Evolutionary conservation across 2,113 vertebrate species (phyloP).

Genomic region (Rhinoderma darwinii): DNA sequence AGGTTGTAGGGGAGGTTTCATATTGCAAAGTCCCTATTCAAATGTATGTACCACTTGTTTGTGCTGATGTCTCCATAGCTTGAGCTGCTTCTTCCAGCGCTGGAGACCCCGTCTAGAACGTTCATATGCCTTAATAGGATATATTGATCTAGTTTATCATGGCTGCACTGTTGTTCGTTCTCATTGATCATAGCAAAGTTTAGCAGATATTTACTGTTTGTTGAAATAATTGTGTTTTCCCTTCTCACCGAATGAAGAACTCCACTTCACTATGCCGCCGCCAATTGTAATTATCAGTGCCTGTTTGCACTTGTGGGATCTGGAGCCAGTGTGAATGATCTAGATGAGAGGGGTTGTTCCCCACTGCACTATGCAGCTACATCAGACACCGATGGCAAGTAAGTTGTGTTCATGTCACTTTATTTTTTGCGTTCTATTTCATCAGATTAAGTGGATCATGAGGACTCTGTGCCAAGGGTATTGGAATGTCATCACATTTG

Average conservation of each 20-base stretch:
- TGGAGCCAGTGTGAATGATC: conserved; percentile 96
- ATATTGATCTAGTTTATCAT: too few species aligned
- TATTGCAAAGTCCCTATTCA: too few species aligned
- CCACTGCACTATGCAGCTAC: conserved; percentile 97
- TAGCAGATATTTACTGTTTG: conserved; percentile 2
- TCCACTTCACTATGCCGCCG: conserved; percentile 96
- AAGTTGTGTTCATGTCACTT: conserved; percentile 65
- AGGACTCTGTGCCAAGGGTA: neutral
- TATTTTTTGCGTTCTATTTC: neutral
- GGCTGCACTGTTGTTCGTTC: too few species aligned
- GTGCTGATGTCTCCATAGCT: too few species aligned
- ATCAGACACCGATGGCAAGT: conserved; percentile 98
- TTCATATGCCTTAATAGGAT: too few species aligned
- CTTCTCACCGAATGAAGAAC: conserved; percentile 76
- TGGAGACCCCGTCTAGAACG: too few species aligned
- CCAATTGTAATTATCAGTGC: conserved; percentile 99
- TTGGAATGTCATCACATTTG: neutral
- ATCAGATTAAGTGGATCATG: neutral
- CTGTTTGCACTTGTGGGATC: conserved; percentile 98
- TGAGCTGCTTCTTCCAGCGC: too few species aligned
- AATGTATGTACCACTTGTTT: too few species aligned
- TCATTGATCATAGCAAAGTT: too few species aligned
- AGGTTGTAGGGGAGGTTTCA: neutral
- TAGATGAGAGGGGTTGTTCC: conserved; percentile 93
- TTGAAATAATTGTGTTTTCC: neutral